phyloP scores from a whole-genome alignment of 2,888 invertebrate genomes.

The Luperina testacea region DNA sequence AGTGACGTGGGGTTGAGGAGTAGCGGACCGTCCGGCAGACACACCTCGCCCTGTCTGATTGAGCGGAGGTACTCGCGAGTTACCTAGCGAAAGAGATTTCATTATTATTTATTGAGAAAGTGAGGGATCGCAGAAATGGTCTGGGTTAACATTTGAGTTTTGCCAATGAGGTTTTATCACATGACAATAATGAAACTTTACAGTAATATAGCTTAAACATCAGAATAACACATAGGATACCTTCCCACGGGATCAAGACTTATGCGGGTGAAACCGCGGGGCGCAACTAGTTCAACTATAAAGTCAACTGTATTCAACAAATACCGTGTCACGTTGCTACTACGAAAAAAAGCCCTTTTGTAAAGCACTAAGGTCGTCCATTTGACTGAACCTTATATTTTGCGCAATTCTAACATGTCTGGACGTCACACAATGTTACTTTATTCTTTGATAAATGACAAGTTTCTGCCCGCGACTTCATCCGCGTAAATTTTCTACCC shows the following conservation, averaged over 20 bases:
- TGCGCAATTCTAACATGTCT: not conserved
- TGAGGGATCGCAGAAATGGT: no score
- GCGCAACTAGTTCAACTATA: not conserved
- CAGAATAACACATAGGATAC: no score
- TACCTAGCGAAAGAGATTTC: conserved; percentile 80
- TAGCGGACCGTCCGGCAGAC: conserved; percentile 98
- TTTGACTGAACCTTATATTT: conserved; percentile 6
- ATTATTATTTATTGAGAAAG: conserved; percentile 1
- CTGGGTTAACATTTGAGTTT: not conserved
- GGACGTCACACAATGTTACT: not conserved
- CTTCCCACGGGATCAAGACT: no score
- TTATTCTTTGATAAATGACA: conserved; percentile 10
- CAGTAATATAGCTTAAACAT: no score
- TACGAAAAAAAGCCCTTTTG: not conserved
- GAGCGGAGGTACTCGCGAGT: conserved; percentile 98
- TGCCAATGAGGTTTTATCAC: not conserved
- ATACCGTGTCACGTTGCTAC: not conserved
- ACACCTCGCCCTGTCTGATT: conserved; percentile 97
- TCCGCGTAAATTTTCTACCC: no score
- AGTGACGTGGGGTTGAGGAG: conserved; percentile 99
- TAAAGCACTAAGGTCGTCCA: no score
- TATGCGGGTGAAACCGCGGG: no score
- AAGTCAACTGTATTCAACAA: conserved; percentile 1
- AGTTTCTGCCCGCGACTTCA: no score
- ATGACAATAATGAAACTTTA: no score